phyloP scores from a whole-genome alignment of 1,140 invertebrate genomes.

The Rhopalosiphum padi region DNA sequence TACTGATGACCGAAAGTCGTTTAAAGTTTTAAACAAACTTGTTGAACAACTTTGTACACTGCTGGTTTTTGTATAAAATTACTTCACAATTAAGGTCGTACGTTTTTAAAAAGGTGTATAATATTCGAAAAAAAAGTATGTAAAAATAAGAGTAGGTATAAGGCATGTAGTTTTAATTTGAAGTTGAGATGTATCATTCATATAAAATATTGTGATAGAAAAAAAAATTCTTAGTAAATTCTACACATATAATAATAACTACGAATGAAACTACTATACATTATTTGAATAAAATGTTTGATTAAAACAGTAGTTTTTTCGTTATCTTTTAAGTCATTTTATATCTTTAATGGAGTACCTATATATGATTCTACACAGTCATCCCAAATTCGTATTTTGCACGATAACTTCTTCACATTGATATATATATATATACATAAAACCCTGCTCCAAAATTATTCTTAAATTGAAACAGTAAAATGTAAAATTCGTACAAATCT shows the following conservation, averaged over 20 bases:
- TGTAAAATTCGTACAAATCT: no score
- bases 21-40: conserved; percentile 10
- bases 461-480: no score
- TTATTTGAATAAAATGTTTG: not conserved
- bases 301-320: not conserved
- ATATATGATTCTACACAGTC: not conserved
- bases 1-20: not conserved
- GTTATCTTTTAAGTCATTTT: not conserved
- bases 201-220: not conserved
- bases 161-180: not conserved
- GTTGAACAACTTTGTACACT: not conserved
- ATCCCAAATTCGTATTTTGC: not conserved
- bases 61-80: not conserved
- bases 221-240: not conserved
- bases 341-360: not conserved
- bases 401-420: not conserved
- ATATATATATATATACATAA: no score
- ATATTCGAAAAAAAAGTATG: not conserved
- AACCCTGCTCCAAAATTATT: no score
- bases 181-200: not conserved
- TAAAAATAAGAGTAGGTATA: not conserved
- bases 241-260: not conserved
- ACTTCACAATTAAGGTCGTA: not conserved
- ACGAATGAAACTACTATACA: not conserved
- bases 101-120: not conserved